Evolutionary conservation across 2,113 vertebrate species (phyloP), one percentile per base, ranked within the genome.

Genomic region (Picathartes gymnocephalus): DNA sequence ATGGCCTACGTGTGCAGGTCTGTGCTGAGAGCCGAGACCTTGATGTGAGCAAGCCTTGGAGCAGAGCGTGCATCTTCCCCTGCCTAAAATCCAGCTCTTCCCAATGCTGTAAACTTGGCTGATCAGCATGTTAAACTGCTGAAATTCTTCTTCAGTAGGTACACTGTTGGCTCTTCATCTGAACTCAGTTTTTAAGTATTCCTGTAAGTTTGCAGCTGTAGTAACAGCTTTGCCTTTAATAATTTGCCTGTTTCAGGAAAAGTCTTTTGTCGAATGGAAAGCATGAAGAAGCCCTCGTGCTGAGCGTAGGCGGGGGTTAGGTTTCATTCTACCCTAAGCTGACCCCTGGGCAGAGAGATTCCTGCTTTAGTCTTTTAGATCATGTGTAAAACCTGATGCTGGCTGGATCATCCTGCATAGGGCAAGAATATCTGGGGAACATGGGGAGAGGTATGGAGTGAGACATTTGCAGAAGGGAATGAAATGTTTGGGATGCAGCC

Each of bases 401-500:
- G 85, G 78, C 71, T 93, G 91, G 93, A 93, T 96, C 79, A 4
- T 81, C 88, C 81, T 0, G 3, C 47, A 4, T 35, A 93, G 66
- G 85, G 90, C 90, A 96, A 95, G 94, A 86, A 89, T 97, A 96
- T 97, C 95, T 93, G 70, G 85, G 81, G 93, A 91, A 78, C 90
- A 96, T 93, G 89, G 97, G 62, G 81, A 17, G 58, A 91, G 83
- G 86, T 83, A 94, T 2, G 6, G 60, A 85, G 89, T 25, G 65
- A 97, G 95, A 84, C 73, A 74, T 97, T 93, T 96, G 88, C 95
- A 98, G 96, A 95, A 94, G 65, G 94, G 92, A 96, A 96, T 93
- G 82, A 97, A 98, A 97, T 92, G 92, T 96, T 94, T 95, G 97
- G 96, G 97, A 97, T 95, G 94, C 89, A 93, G 82, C 81, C 93